Base-by-base conservation (phyloP, 2,113 vertebrate genomes). In the Sterrhoptilus dennistouni region DNA sequence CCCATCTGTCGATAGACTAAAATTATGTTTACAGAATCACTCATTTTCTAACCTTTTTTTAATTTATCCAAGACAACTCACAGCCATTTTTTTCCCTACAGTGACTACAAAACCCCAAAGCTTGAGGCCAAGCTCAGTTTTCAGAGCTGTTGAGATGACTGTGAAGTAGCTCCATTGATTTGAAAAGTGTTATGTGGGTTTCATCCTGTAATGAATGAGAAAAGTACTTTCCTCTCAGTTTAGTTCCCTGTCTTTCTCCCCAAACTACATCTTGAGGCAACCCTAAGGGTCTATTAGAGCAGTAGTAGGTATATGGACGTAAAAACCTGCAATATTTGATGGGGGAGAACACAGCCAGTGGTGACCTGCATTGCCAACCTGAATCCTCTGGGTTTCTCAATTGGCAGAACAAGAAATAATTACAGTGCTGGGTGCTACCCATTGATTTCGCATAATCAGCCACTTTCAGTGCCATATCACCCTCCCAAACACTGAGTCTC, bases 1-100 rank as follows among this genome's bases (percentile, higher is more conserved):
- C 64, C 95, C 92, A 95, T 96, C 93, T 95, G 93, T 84, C 12
- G 6, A 87, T 50, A 90, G 77, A 76, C 83, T 94, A 90, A 95
- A 96, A 89, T 68, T 82, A 72, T 63, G 22, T 94, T 96, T 90
- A 90, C 69, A 92, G 80, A 92, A 80, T 77, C 90, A 59, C 68
- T 93, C 50, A n/a, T 88, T 88, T 95, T 91, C 64, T 86, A 83
- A 93, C 68, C 54, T 77, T 76, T 85, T 82, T 65, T 40, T 63
- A 91, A 85, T 75, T 85, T 18, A 50, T 59, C 88, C 0, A 7
- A 84, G 88, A 57, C 13, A 84, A 71, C 52, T 85, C 70, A 45
- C 38, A 75, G 50, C 38, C 56, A 9, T 74, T 65, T 81, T 76
- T 85, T 54, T 12, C 9, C 31, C 61, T 49, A 61, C 70, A 77